A percentile compares a stretch with the other conserved stretches of the same genome.
phyloP scores from a whole-genome alignment of 1,140 invertebrate genomes.

The Cecropterus lyciades region DNA sequence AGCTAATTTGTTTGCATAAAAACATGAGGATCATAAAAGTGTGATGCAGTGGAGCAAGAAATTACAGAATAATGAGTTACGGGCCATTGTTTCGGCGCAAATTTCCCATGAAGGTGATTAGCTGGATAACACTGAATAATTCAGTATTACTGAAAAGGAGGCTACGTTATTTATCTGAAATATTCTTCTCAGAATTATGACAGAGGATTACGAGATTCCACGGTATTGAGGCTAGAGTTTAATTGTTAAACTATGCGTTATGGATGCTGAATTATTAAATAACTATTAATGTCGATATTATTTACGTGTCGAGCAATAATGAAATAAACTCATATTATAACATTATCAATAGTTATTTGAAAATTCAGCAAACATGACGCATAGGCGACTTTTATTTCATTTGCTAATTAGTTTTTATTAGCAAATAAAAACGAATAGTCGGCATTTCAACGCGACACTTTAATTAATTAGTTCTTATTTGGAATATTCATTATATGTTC shows the following conservation, averaged over 20 bases:
- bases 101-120: slow-evolving; percentile 23
- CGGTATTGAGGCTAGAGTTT: too few relatives aligned
- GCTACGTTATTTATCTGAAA: not conserved
- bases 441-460: too few relatives aligned
- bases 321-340: too few relatives aligned
- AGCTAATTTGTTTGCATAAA: slow-evolving; percentile 26
- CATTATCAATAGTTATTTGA: too few relatives aligned
- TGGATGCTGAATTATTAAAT: not conserved
- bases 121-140: slow-evolving; percentile 3
- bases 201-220: not conserved
- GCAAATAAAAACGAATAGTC: too few relatives aligned
- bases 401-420: too few relatives aligned
- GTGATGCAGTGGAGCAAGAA: slow-evolving; percentile 9
- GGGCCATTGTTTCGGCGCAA: slow-evolving; percentile 11
- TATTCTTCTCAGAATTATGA: not conserved
- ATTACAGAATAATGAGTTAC: slow-evolving; percentile 28
- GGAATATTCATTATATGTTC: too few relatives aligned
- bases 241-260: too few relatives aligned
- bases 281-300: not conserved
- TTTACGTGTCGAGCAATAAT: too few relatives aligned
- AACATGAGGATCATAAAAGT: slow-evolving; percentile 2
- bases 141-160: not conserved
- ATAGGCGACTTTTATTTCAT: not conserved
- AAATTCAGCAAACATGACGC: too few relatives aligned
- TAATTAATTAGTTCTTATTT: too few relatives aligned